A percentile compares a stretch with the other conserved stretches of the same genome.
These are phyloP conservation scores for Pinctada fucata DNA, from an alignment of 2,888 invertebrate genomes.

Conservation along the genomic window DNA sequence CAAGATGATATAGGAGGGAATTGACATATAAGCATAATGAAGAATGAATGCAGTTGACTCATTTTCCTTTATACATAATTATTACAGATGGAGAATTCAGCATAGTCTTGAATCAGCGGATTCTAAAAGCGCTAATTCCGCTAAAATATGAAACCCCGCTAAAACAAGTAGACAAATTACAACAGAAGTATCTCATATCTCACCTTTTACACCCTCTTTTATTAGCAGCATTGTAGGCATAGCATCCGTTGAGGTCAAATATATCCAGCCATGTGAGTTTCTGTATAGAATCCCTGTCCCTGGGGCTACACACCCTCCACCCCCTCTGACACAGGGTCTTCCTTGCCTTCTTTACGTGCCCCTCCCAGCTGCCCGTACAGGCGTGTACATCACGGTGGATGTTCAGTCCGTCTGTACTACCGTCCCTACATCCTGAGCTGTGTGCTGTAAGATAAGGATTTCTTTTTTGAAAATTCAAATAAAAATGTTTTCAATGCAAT, in stretches of 20 bases:
- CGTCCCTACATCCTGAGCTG: conserved; percentile 72
- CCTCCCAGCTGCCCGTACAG: conserved; percentile 73
- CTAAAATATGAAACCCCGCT: too few species aligned
- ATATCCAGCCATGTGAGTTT: conserved; percentile 72
- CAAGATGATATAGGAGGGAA: too few species aligned
- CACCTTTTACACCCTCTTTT: conserved; percentile 70
- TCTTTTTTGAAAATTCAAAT: not conserved
- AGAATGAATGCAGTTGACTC: too few species aligned
- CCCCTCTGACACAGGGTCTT: conserved; percentile 70
- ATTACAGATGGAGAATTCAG: too few species aligned
- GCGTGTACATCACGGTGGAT: conserved; percentile 70
- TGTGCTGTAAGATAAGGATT: conserved; percentile 55
- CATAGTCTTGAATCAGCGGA: too few species aligned
- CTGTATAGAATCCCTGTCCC: conserved; percentile 60
- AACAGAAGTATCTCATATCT: not conserved
- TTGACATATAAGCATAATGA: too few species aligned
- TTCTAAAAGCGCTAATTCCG: too few species aligned
- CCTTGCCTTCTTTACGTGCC: conserved; percentile 71
- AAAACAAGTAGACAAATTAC: too few species aligned
- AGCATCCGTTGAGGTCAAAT: conserved; percentile 70
- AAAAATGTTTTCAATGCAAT: not conserved
- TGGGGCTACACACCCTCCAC: conserved; percentile 73
- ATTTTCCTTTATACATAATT: too few species aligned
- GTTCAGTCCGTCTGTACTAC: conserved; percentile 70
- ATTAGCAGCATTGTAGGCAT: conserved; percentile 75